A percentile compares a stretch with the other conserved stretches of the same genome.
Conservation (phyloP, 2,113 vertebrate species). For the Morone chrysops region DNA sequence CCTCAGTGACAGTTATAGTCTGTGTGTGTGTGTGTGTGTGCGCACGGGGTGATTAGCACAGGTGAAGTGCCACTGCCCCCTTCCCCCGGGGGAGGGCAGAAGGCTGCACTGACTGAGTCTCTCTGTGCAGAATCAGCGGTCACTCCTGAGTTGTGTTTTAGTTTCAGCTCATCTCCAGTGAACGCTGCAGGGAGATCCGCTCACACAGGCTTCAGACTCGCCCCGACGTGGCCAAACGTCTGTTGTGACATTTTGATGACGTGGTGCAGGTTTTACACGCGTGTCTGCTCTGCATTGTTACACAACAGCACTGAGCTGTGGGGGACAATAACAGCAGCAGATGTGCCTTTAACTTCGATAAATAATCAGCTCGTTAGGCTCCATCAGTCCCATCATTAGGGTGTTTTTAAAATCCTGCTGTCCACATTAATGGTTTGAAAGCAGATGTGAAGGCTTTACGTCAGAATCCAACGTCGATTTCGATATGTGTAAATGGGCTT, state of each 20-base stretch:
- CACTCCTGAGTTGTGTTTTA: neutral
- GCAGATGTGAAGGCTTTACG: too few species aligned
- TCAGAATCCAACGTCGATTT: too few species aligned
- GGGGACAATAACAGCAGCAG: neutral
- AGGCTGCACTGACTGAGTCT: too few species aligned
- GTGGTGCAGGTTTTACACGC: too few species aligned
- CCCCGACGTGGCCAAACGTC: too few species aligned
- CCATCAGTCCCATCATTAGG: neutral
- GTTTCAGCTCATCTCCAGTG: neutral
- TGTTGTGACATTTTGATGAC: neutral
- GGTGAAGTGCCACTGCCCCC: slow-evolving; percentile 22
- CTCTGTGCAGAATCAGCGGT: too few species aligned
- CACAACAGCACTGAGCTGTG: neutral
- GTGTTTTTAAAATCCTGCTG: neutral
- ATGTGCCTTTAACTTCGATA: neutral
- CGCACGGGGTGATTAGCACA: slow-evolving; percentile 40
- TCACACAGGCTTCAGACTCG: neutral
- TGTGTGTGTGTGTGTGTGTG: slow-evolving; percentile 14
- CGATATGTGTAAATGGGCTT: too few species aligned
- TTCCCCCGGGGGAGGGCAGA: slow-evolving; percentile 24
- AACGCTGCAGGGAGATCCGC: too few species aligned
- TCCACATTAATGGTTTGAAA: neutral
- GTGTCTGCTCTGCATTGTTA: neutral
- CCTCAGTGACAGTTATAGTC: slow-evolving; percentile 20
- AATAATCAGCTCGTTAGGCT: neutral